phyloP scores from a whole-genome alignment of 2,797 vertebrate species.

The Botia almorhae region DNA sequence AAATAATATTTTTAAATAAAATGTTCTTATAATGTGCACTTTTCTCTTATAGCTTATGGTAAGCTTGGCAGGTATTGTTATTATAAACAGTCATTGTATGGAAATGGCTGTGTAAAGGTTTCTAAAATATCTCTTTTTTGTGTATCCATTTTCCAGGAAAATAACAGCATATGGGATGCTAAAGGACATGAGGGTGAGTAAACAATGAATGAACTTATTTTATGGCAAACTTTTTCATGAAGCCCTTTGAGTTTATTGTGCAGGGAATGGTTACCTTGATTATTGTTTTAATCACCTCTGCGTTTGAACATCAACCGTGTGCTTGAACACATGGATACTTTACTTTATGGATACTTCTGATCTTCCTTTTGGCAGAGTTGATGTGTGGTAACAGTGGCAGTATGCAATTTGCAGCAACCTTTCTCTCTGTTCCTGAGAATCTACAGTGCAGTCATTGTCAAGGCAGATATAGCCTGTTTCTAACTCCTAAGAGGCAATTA shows the following conservation, averaged over 20 bases:
- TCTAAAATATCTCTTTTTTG: too few relatives aligned
- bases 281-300: slow-evolving; percentile 14
- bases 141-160: too few relatives aligned
- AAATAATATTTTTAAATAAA: too few relatives aligned
- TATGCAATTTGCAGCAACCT: slow-evolving; percentile 50
- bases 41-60: too few relatives aligned
- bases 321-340: slow-evolving; percentile 8
- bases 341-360: slow-evolving; percentile 4
- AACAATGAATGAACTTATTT: background rate
- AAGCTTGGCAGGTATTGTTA: too few relatives aligned
- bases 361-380: background rate
- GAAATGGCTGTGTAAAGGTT: too few relatives aligned
- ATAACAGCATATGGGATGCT: background rate
- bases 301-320: background rate
- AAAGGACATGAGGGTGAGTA: background rate
- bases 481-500: slow-evolving; percentile 60
- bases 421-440: slow-evolving; percentile 31
- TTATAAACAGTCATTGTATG: too few relatives aligned
- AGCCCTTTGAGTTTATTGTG: background rate
- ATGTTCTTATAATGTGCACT: too few relatives aligned
- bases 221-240: background rate
- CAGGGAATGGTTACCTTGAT: slow-evolving; percentile 1
- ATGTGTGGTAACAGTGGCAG: slow-evolving; percentile 35
- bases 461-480: slow-evolving; percentile 63
- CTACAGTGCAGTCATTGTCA: slow-evolving; percentile 60